Percentiles rank a stretch among this genome's conserved stretches.
Evolutionary conservation across 2,113 vertebrate species (phyloP).

Genomic region (Condylura cristata): DNA sequence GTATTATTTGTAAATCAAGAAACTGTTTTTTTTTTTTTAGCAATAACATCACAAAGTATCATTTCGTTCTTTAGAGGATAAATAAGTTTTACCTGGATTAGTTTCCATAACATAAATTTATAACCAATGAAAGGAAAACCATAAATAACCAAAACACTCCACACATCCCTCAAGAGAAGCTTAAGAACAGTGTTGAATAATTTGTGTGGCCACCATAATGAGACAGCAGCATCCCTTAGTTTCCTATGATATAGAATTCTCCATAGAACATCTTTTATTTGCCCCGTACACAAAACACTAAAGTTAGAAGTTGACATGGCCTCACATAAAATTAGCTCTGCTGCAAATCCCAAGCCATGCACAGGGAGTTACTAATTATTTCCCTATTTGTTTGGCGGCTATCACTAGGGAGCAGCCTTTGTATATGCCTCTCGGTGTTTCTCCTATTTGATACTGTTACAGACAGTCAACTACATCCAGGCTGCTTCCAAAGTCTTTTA

Average conservation of each 20-base stretch:
- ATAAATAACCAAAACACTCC: neutral
- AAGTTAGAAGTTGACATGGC: conserved; percentile 29
- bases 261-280: conserved; percentile 19
- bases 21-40: neutral
- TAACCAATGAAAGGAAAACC: neutral
- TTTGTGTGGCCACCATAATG: neutral
- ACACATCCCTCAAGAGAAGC: neutral
- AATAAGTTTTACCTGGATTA: neutral
- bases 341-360: neutral
- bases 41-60: neutral
- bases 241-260: neutral
- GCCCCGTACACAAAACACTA: conserved; percentile 34
- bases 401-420: conserved; percentile 64
- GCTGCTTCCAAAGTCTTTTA: conserved; percentile 66
- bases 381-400: conserved; percentile 3
- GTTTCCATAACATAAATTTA: neutral
- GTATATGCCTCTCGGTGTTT: conserved; percentile 69
- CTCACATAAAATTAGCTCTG: conserved; percentile 26
- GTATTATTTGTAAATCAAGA: neutral
- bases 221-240: neutral
- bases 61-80: neutral
- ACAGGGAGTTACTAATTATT: conserved; percentile 62
- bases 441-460: conserved; percentile 72
- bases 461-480: conserved; percentile 61
- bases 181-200: neutral